A percentile compares a stretch with the other conserved stretches of the same genome.
These are phyloP conservation scores for Loxodonta africana DNA, from an alignment of 2,113 vertebrate genomes.

Conservation along the genomic window DNA sequence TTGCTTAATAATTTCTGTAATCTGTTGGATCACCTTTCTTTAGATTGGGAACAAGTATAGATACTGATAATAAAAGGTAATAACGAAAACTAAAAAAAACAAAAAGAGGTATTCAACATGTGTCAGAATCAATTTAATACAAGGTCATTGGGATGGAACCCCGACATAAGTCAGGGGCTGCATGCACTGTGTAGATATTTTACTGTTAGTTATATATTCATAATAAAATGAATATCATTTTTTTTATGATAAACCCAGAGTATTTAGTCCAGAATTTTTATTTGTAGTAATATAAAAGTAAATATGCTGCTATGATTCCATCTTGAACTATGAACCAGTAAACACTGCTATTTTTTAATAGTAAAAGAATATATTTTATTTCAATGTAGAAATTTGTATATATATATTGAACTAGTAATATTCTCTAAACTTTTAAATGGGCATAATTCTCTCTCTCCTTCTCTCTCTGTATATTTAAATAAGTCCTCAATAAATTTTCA, in stretches of 20 bases:
- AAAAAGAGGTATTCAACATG: no score
- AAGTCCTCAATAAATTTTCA: constrained; percentile 59
- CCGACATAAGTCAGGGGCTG: no score
- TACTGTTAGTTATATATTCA: not conserved
- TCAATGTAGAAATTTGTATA: constrained; percentile 5
- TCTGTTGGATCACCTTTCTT: no score
- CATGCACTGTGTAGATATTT: not conserved
- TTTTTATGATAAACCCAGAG: not conserved
- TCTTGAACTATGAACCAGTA: constrained; percentile 31
- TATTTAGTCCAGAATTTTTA: not conserved
- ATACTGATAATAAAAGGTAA: no score
- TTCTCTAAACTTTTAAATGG: constrained; percentile 44
- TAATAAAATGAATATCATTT: not conserved
- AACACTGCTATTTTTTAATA: constrained; percentile 40
- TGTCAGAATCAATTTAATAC: no score
- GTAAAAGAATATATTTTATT: constrained; percentile 61
- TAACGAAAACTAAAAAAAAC: no score
- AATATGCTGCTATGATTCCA: constrained; percentile 6
- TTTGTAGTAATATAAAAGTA: not conserved
- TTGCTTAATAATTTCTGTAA: no score
- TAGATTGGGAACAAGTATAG: no score
- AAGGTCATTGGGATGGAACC: no score
- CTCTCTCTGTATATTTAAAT: constrained; percentile 55
- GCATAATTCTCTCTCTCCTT: not conserved
- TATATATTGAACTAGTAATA: constrained; percentile 50